Conservation (phyloP, 2,888 invertebrate genomes). For the Andrena haemorrhoa region DNA sequence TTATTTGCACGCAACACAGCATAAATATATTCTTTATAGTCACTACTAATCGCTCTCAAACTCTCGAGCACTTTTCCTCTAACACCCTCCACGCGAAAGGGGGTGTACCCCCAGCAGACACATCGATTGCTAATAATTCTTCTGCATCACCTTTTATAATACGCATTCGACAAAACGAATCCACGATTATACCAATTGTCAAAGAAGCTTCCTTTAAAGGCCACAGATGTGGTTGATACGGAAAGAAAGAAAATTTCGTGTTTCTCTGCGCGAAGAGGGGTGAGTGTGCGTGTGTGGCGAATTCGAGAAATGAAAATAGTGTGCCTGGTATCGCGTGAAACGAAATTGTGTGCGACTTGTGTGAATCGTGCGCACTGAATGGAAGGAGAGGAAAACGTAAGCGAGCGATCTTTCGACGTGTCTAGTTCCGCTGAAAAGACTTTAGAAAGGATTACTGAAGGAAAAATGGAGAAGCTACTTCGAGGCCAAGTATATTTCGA, state of each 20-base stretch:
- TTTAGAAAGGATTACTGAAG: background rate
- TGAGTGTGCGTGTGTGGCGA: constrained; percentile 28
- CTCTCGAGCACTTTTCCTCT: background rate
- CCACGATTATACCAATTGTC: constrained; percentile 8
- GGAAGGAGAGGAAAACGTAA: constrained; percentile 29
- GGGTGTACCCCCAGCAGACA: constrained; percentile 8
- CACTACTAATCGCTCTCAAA: background rate
- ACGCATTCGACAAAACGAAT: background rate
- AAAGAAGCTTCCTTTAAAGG: background rate
- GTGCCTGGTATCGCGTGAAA: constrained; percentile 20
- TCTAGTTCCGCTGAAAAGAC: background rate
- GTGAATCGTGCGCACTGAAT: constrained; percentile 35
- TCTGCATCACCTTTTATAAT: constrained; percentile 20
- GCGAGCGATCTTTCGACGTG: constrained; percentile 44
- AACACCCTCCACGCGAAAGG: background rate
- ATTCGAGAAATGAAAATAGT: constrained; percentile 1
- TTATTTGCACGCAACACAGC: background rate
- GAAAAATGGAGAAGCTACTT: background rate
- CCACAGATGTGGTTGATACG: constrained; percentile 6
- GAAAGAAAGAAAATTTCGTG: constrained; percentile 24
- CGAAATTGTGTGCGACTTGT: constrained; percentile 14
- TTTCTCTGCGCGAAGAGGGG: constrained; percentile 36
- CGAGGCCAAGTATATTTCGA: constrained; percentile 1
- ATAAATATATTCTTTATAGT: background rate
- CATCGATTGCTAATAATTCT: constrained; percentile 58